Evolutionary conservation across 2,888 invertebrate genomes (phyloP).

Genomic region (Acrobasis suavella): DNA sequence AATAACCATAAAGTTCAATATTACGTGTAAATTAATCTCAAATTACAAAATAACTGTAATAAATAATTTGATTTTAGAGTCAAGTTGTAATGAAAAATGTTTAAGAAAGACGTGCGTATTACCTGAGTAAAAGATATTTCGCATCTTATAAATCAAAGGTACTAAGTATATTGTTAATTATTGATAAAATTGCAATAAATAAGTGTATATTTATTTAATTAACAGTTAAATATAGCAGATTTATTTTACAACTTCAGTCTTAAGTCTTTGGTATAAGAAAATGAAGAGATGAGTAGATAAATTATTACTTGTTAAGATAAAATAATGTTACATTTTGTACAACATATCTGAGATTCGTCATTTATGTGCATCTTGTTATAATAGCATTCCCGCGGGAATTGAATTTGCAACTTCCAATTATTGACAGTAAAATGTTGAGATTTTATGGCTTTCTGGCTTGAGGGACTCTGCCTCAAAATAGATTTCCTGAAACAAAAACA

Average conservation of each 20-base stretch:
- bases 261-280: slow-evolving; percentile 22
- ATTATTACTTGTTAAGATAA: not conserved
- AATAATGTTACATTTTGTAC: slow-evolving; percentile 19
- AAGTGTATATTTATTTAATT: not conserved
- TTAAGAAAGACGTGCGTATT: no score
- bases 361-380: not conserved
- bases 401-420: slow-evolving; percentile 16
- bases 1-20: not conserved
- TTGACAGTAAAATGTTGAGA: not conserved
- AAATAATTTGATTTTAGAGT: not conserved
- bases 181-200: not conserved
- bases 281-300: not conserved
- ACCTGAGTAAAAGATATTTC: no score
- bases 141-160: no score
- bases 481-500: slow-evolving; percentile 7
- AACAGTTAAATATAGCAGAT: not conserved
- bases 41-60: not conserved
- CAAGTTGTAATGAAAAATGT: no score
- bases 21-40: not conserved
- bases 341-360: slow-evolving; percentile 10
- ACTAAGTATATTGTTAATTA: no score
- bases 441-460: slow-evolving; percentile 7
- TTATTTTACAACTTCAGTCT: slow-evolving; percentile 10
- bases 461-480: not conserved
- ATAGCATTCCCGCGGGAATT: not conserved